A percentile compares a stretch with the other conserved stretches of the same genome.
phyloP scores from a whole-genome alignment of 2,888 invertebrate species.

The Dasysyrphus tricinctus region DNA sequence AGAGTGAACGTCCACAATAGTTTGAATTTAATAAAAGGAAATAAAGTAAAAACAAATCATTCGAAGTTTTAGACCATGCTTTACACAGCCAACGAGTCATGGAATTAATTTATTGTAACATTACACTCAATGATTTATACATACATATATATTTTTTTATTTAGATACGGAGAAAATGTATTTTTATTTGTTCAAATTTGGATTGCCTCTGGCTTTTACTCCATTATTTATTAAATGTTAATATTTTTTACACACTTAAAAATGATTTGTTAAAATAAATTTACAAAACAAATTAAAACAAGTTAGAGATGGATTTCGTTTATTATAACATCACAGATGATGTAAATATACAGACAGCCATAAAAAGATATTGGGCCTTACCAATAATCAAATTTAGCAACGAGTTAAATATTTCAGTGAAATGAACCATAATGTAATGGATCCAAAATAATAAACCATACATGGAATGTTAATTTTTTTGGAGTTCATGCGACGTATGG shows the following conservation, averaged over 20 bases:
- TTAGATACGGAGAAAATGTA: conserved; percentile 18
- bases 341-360: conserved; percentile 18
- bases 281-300: conserved; percentile 30
- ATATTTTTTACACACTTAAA: conserved; percentile 60
- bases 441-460: no score
- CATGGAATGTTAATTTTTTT: no score
- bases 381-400: no score
- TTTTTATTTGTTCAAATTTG: conserved; percentile 30
- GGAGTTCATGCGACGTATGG: no score
- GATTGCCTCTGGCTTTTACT: conserved; percentile 26
- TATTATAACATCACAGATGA: conserved; percentile 45
- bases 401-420: no score
- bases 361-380: background rate
- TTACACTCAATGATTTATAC: conserved; percentile 20
- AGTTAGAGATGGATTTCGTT: conserved; percentile 37
- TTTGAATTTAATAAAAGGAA: conserved; percentile 43
- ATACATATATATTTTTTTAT: conserved; percentile 15
- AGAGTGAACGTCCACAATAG: conserved; percentile 45
- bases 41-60: background rate
- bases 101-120: conserved; percentile 17
- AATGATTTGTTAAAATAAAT: conserved; percentile 56
- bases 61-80: conserved; percentile 5
- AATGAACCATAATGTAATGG: no score
- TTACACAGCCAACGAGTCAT: conserved; percentile 23
- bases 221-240: conserved; percentile 49